Base-by-base conservation (phyloP, 1,140 invertebrate species). In the Eriosoma lanigerum region DNA sequence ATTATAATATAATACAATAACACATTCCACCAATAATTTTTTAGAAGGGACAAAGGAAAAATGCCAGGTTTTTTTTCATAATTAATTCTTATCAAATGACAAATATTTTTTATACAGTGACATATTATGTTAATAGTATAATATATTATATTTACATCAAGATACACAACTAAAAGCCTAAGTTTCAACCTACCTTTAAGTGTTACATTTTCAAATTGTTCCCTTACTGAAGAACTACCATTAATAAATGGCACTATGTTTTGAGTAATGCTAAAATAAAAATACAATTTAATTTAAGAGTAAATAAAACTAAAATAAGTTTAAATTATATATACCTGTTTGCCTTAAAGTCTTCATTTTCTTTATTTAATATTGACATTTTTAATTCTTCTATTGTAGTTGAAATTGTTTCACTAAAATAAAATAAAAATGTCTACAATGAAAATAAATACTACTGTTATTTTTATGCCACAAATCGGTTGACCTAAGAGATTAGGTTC, bases 301-400 rank as follows among this genome's bases (percentile, higher is more conserved):
- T 38, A 4, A 38, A 38, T 38, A 38, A 72, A n/a, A 13, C 4
- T 13, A 52, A 72, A 72, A 24, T 17, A 19, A 29, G 0, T 8
- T 48, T 0, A 17, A 3, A 38, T 4, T 54, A 29, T 13, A 24
- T n/a, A 21, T 60, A 78, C 75, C 75, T 8, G 46, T 60, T 78
- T 24, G 54, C 1, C 19, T 78, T 78, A 48, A 58, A 62, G 46
- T 78, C 24, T 26, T 78, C 38, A 26, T 58, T 44, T 44, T 76
- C 75, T 78, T 78, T 78, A 62, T 78, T 78, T 29, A 78, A 62
- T 48, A 78, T 78, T n/a, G 75, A 78, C 24, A 78, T 26, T 78
- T 78, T 78, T 0, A 56, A 78, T 78, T 78, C 56, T 62, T 78
- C 56, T 29, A 48, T 19, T 46, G 44, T 26, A 60, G 56, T 12